Percentiles rank a stretch among this genome's conserved stretches.
These are phyloP conservation scores for Micromesistius poutassou DNA, from an alignment of 2,797 vertebrate species.

Conservation along the genomic window DNA sequence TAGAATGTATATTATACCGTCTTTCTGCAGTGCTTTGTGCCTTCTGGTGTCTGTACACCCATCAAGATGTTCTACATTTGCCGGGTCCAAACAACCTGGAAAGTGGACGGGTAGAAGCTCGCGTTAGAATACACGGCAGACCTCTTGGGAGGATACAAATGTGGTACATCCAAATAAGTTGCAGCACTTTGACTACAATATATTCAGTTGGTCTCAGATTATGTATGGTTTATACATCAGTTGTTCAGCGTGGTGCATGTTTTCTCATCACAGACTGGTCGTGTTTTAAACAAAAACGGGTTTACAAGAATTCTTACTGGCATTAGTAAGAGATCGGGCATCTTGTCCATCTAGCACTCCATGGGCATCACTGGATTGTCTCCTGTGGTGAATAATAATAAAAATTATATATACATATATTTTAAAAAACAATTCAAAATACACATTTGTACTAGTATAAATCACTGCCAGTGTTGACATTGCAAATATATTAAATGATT, in stretches of 20 bases:
- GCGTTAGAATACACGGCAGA: background rate
- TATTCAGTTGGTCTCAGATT: constrained; percentile 3
- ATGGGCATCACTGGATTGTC: too few species aligned
- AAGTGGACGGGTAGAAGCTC: background rate
- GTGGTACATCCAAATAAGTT: background rate
- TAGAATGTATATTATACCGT: background rate
- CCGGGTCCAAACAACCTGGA: background rate
- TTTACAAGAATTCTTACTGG: too few species aligned
- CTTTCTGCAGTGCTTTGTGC: background rate
- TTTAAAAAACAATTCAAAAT: too few species aligned
- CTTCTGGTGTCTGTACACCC: background rate
- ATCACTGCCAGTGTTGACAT: background rate
- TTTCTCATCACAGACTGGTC: background rate
- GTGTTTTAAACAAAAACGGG: too few species aligned
- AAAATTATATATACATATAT: too few species aligned
- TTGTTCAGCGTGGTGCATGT: background rate
- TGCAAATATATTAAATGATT: background rate
- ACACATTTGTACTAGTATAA: background rate
- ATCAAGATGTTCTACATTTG: background rate
- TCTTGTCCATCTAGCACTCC: too few species aligned
- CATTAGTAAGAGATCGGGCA: too few species aligned
- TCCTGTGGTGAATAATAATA: too few species aligned
- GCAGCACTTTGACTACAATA: background rate
- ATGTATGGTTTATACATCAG: constrained; percentile 5
- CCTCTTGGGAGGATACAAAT: background rate